Evolutionary conservation across 2,797 vertebrate species (phyloP).

Genomic region (Pelochelys cantorii): DNA sequence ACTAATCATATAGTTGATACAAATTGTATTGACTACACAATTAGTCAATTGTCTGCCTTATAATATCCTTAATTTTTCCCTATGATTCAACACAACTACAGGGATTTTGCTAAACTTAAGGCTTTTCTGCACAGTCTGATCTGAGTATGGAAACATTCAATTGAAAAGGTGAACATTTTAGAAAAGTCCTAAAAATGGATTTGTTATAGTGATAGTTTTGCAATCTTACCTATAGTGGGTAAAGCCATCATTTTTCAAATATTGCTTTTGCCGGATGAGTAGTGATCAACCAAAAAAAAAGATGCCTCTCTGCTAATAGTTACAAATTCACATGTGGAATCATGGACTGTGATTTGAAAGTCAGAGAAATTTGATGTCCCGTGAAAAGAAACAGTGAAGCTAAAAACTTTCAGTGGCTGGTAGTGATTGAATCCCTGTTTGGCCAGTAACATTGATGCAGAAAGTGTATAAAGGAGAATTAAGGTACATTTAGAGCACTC

Average conservation of each 20-base stretch:
- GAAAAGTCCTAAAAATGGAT: background rate
- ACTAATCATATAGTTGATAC: too few species aligned
- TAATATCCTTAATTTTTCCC: rapidly evolving
- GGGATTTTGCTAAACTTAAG: background rate
- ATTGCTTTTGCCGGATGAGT: background rate
- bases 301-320: background rate
- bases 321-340: background rate
- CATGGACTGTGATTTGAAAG: conserved; percentile 34
- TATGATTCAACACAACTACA: background rate
- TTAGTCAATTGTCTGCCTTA: too few species aligned
- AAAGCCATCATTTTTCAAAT: background rate
- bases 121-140: background rate
- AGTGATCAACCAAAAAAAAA: background rate
- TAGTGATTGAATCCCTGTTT: conserved; percentile 39
- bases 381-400: conserved; percentile 66
- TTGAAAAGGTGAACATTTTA: background rate
- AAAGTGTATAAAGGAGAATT: conserved; percentile 14
- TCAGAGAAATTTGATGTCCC: conserved; percentile 44
- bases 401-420: conserved; percentile 42
- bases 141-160: background rate
- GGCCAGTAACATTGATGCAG: conserved; percentile 12
- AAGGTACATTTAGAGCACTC: background rate
- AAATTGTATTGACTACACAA: too few species aligned
- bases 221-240: background rate
- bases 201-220: background rate